These are phyloP conservation scores for Cryptoblepharus egeriae DNA, from an alignment of 2,797 vertebrate genomes.

Conservation along the genomic window DNA sequence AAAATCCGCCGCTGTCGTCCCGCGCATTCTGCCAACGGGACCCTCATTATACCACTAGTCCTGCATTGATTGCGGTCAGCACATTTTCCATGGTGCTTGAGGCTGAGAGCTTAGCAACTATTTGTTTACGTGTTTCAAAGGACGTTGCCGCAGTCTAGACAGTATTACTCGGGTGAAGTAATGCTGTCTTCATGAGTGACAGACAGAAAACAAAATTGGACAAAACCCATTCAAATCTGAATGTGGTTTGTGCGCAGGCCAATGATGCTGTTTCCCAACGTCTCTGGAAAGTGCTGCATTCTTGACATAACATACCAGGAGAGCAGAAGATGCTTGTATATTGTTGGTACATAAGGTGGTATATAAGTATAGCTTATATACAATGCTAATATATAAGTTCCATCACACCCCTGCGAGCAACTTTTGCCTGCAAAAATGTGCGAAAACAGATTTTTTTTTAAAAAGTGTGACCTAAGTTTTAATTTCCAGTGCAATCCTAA, in stretches of 20 bases:
- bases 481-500: no score
- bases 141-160: neutral
- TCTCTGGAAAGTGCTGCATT: neutral
- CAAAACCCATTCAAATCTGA: neutral
- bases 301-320: neutral
- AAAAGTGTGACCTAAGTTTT: neutral
- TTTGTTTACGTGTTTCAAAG: conserved; percentile 39
- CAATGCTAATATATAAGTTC: neutral
- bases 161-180: neutral
- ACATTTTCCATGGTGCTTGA: conserved; percentile 6
- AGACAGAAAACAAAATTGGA: conserved; percentile 17
- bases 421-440: neutral
- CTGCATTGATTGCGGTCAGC: neutral
- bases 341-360: no score
- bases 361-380: no score
- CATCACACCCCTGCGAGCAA: neutral
- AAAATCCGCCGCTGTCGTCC: neutral
- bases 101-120: conserved; percentile 30
- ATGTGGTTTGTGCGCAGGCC: neutral
- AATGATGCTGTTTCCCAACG: neutral
- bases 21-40: neutral
- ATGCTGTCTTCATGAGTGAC: neutral
- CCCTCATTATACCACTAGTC: neutral
- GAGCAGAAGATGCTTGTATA: no score
- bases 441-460: neutral